Evolutionary conservation across 2,888 invertebrate species (phyloP).

Genomic region (Byasa hedistus): DNA sequence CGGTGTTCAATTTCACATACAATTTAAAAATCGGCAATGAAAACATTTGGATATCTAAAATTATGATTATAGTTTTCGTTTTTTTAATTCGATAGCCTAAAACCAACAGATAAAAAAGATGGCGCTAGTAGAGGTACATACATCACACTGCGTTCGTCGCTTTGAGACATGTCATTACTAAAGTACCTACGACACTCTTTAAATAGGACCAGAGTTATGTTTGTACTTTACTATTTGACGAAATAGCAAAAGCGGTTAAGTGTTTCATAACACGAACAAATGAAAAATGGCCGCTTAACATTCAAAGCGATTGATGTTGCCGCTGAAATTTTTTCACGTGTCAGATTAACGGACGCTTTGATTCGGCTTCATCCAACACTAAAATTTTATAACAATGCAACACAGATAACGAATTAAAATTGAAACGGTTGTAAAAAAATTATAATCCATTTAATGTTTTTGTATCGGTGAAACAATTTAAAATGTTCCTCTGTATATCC

Average conservation of each 20-base stretch:
- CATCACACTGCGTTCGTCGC: not conserved
- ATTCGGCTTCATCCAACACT: slow-evolving; percentile 21
- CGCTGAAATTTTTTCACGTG: slow-evolving; percentile 63
- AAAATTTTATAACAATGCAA: slow-evolving; percentile 30
- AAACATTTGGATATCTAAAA: slow-evolving; percentile 4
- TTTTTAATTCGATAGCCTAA: no score
- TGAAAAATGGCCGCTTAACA: slow-evolving; percentile 74
- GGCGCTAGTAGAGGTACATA: no score
- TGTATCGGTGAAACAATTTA: no score
- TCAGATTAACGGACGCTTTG: slow-evolving; percentile 52
- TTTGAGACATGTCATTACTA: slow-evolving; percentile 46
- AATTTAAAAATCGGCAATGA: slow-evolving; percentile 29
- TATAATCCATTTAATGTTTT: no score
- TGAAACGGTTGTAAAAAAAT: slow-evolving; percentile 15
- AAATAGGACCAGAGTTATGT: no score
- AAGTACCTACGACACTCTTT: slow-evolving; percentile 57
- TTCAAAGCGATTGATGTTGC: slow-evolving; percentile 76
- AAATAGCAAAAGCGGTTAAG: no score
- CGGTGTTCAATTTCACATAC: slow-evolving; percentile 17
- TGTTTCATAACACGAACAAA: slow-evolving; percentile 51
- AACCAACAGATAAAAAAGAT: no score
- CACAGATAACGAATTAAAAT: slow-evolving; percentile 35
- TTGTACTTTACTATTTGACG: no score
- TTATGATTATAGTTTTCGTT: no score
- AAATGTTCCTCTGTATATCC: no score